Base-by-base conservation (phyloP, 1,140 invertebrate genomes). In the Halictus rubicundus region DNA sequence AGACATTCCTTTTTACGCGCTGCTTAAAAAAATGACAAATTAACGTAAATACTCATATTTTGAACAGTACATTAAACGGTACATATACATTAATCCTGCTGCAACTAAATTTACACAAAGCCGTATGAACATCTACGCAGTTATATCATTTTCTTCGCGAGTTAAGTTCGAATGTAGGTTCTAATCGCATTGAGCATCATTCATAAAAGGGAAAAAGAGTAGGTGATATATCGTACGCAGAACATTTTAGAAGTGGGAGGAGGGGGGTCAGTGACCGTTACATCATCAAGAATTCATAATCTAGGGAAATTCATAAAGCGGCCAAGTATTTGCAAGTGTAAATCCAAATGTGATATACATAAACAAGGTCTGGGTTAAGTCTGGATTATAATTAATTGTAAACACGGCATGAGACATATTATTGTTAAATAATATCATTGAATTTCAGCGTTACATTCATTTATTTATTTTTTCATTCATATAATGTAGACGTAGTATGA, bases 241-340 rank as follows among this genome's bases (percentile, higher is more conserved):
- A 68, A 66, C 68, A 69, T 66, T 81, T 78, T 52, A 75, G 46
- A 63, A 71, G 80, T 85, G 66, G 83, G 69, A 75, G 84, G 88
- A 86, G 89, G 90, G 32, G 88, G 91, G 89, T 93, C 92, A 92
- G 78, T 91, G 92, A 92, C 92, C 92, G 90, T 93, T 91, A 92
- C 90, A 90, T 92, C 91, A 92, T 90, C 90, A 81, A 73, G 86
- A 77, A 71, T 74, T 77, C 81, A 88, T 86, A 85, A 82, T 81
- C 81, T 64, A 82, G 80, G 81, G 83, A 86, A 85, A 88, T 85
- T 81, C 84, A 89, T 57, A 70, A 72, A 39, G 12, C 12, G 12
- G 23, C 32, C 60, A n/a, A 71, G 54, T 57, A 71, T 37, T 61
- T 54, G 6, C 21, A 60, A 61, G 27, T 37, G 46, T 64, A 19